Base-by-base conservation (phyloP, 2,797 vertebrate species). In the Pseudocheirus occidentalis region DNA sequence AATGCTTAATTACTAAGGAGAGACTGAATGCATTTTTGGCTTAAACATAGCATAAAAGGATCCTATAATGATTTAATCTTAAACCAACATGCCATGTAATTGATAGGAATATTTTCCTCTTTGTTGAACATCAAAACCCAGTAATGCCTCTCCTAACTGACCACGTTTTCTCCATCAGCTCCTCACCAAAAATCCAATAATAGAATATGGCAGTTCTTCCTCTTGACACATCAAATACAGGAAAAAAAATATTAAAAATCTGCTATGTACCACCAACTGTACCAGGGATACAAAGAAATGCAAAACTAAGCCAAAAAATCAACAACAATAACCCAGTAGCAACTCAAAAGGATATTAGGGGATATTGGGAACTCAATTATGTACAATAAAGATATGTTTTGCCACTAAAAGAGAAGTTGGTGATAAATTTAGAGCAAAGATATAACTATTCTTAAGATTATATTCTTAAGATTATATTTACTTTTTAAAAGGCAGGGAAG, bases 1-100 rank as follows among this genome's bases (percentile, higher is more conserved):
- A 95, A 95, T 90, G 53, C 21, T 91, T 57, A 91, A 93, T 3
- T 93, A 81, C 16, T 18, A 52, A 95, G 21, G 34, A 93, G 9
- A 55, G 24, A 18, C 13, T 52, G 52, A 73, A 2, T 31, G 90
- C 2, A 94, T 92, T 95, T 92, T 90, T 27, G 58, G 21, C 24
- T 59, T 90, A 87, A 92, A 93, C 34, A n/a, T n/a, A 66, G 16
- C 14, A n/a, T 16, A n/a, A n/a, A 66, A 14, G 62, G 34, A 18
- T 18, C 5, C n/a, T 66, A 66, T 59, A 34, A n/a, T 34, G 31
- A 66, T 13, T 66, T 73, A 73, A 16, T 21, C 66, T n/a, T 73
- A 40, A 73, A 40, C 16, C n/a, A 7, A 40, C 40, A 1, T 73
- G 29, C 29, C 29, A 62, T 34, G 11, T 34, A 31, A 73, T 21